Conservation (phyloP, 1,140 invertebrate genomes). For the Triops longicaudatus region DNA sequence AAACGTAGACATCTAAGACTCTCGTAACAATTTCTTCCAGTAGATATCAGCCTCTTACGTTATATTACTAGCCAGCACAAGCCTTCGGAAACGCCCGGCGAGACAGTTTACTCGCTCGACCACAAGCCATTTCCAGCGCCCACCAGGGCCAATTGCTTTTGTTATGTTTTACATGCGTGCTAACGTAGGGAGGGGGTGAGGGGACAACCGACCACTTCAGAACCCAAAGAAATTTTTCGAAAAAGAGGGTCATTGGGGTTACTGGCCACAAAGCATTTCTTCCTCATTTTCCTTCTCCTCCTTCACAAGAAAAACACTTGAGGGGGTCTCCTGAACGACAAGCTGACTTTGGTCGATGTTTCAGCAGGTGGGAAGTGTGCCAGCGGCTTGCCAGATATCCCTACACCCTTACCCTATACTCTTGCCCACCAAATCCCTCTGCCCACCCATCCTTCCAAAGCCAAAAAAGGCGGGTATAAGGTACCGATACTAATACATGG, state of each 20-base stretch:
- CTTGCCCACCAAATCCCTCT: too few relatives aligned
- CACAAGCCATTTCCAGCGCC: neutral
- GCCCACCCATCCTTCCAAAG: neutral
- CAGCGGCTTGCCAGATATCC: neutral
- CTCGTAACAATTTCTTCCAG: neutral
- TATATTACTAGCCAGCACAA: neutral
- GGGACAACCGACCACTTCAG: neutral
- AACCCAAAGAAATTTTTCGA: neutral
- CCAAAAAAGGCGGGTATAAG: neutral
- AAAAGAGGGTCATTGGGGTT: neutral
- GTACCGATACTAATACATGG: neutral
- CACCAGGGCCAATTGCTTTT: neutral
- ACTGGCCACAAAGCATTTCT: neutral
- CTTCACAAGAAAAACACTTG: neutral
- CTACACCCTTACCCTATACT: neutral
- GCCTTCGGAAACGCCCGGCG: neutral
- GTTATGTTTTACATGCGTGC: neutral
- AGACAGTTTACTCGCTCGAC: neutral
- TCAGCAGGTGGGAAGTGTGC: neutral
- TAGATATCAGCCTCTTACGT: neutral
- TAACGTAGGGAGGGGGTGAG: neutral
- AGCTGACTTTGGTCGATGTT: constrained; percentile 4
- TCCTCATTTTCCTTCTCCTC: neutral
- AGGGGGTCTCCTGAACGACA: neutral
- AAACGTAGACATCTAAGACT: neutral